Conservation (phyloP, 2,113 vertebrate species). For the Spermophilus dauricus region DNA sequence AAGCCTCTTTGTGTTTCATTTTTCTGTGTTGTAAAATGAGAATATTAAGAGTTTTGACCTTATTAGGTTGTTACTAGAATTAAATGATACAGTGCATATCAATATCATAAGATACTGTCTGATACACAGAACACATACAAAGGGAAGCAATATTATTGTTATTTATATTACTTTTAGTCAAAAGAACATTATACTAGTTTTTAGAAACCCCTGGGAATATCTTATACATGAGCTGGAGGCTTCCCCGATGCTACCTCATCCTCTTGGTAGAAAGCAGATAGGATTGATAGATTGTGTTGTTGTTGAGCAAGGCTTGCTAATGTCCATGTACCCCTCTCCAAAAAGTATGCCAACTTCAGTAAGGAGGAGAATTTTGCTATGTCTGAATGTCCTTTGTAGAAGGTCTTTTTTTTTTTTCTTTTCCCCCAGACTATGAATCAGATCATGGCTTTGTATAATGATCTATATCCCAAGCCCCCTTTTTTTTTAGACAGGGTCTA, state of each 20-base stretch:
- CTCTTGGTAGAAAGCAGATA: constrained; percentile 54
- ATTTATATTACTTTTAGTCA: not conserved
- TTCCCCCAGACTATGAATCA: not conserved
- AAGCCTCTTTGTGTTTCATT: not conserved
- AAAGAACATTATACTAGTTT: constrained; percentile 18
- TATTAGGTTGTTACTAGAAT: constrained; percentile 38
- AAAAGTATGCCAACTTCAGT: not conserved
- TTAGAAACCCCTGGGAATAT: constrained; percentile 35
- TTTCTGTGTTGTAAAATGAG: not conserved
- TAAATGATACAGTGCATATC: not conserved
- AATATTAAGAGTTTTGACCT: constrained; percentile 19
- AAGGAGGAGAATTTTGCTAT: constrained; percentile 24
- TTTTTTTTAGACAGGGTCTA: not conserved
- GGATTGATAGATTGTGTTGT: constrained; percentile 42
- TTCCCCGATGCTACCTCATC: not conserved
- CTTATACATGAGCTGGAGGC: not conserved
- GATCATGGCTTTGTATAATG: not conserved
- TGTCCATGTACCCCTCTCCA: not conserved
- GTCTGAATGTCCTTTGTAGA: constrained; percentile 30
- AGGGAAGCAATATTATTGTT: not conserved
- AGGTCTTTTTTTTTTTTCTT: not conserved
- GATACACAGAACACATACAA: not conserved
- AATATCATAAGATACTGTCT: not conserved
- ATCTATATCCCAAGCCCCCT: not conserved
- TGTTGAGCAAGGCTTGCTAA: not conserved